Evolutionary conservation across 2,113 vertebrate genomes (phyloP).

Genomic region (Dipodomys spectabilis): DNA sequence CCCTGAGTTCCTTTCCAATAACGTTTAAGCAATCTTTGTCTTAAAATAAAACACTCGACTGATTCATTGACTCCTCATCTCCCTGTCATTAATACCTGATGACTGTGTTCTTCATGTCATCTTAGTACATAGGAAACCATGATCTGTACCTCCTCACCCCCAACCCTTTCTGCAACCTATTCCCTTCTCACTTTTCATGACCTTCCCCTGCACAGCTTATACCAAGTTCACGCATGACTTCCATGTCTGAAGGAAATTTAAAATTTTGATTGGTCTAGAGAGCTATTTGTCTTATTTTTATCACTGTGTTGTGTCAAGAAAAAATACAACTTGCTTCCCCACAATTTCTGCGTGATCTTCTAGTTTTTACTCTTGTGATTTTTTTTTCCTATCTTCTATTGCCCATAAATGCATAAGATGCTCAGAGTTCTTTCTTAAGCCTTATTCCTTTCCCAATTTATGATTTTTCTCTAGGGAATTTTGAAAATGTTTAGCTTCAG

Average conservation of each 20-base stretch:
- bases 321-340: neutral
- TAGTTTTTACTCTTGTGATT: neutral
- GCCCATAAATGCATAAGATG: neutral
- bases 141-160: neutral
- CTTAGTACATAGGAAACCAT: neutral
- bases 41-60: neutral
- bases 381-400: neutral
- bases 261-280: neutral
- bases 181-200: neutral
- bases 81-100: neutral
- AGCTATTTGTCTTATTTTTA: neutral
- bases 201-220: neutral
- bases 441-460: neutral
- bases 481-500: neutral
- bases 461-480: neutral
- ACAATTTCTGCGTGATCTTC: neutral
- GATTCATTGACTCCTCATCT: neutral
- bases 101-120: neutral
- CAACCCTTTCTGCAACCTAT: neutral
- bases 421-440: neutral
- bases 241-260: neutral
- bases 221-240: neutral
- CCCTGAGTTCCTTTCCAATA: neutral
- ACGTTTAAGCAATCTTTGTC: neutral
- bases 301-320: neutral